Percentiles rank a stretch among this genome's conserved stretches.
phyloP scores from a whole-genome alignment of 2,797 vertebrate genomes.

The Buphagus erythrorhynchus region DNA sequence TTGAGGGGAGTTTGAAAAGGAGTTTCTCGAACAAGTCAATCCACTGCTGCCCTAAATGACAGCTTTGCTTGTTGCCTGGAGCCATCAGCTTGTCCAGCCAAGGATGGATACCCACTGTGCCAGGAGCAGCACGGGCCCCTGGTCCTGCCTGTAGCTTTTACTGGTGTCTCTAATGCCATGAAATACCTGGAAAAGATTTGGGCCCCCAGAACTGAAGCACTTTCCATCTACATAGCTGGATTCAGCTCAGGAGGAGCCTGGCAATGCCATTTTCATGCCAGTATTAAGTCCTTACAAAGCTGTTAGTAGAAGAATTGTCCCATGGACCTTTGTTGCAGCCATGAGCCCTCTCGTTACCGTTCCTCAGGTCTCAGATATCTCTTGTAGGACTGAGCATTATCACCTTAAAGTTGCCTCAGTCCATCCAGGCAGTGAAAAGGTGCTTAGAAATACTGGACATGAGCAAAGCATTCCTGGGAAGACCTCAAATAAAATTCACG shows the following conservation, averaged over 20 bases:
- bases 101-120: not conserved
- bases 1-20: not conserved
- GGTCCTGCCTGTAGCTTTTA: not conserved
- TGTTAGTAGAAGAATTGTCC: not conserved
- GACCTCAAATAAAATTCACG: not conserved
- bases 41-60: not conserved
- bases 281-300: not conserved
- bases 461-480: not conserved
- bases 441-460: not conserved
- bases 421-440: not conserved
- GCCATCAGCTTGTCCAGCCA: not conserved
- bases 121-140: accelerated
- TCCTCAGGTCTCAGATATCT: not conserved
- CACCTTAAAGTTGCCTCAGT: not conserved
- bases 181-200: not conserved
- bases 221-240: not conserved
- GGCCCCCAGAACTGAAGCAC: not conserved
- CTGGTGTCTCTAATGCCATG: not conserved
- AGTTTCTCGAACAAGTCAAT: not conserved
- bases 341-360: accelerated
- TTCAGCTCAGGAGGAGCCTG: not conserved
- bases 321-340: not conserved
- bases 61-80: not conserved
- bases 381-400: not conserved
- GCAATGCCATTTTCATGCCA: not conserved